Evolutionary conservation across 2,888 invertebrate species (phyloP).

Genomic region (Scaptodrosophila latifasciaeformis): DNA sequence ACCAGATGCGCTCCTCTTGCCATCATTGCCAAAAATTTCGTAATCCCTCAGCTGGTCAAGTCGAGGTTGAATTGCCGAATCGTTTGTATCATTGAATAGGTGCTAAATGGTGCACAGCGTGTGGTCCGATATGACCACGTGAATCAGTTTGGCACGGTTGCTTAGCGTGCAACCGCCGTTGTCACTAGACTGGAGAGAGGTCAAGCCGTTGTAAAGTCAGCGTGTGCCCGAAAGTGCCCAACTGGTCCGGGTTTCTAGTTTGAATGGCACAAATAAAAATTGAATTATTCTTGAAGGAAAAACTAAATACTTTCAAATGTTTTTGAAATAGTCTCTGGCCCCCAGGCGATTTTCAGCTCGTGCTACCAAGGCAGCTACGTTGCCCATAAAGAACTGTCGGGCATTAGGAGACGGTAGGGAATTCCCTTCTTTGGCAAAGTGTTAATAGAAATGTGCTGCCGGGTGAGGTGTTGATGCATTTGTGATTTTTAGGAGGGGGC

Average conservation of each 20-base stretch:
- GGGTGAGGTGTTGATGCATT: constrained; percentile 43
- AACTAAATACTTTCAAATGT: constrained; percentile 45
- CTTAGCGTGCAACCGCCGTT: constrained; percentile 54
- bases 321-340: constrained; percentile 32
- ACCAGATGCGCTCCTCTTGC: too few relatives aligned
- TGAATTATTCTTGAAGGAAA: constrained; percentile 20
- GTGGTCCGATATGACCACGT: background rate
- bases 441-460: constrained; percentile 59
- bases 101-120: constrained; percentile 67
- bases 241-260: too few relatives aligned
- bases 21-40: too few relatives aligned
- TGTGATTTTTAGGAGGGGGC: too few relatives aligned
- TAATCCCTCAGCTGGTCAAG: constrained; percentile 8
- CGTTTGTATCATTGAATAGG: constrained; percentile 27
- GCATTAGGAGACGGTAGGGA: constrained; percentile 43
- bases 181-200: background rate
- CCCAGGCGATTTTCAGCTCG: constrained; percentile 21
- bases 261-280: constrained; percentile 15
- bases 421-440: constrained; percentile 35
- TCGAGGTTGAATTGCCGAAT: background rate
- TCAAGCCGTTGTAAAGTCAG: constrained; percentile 8
- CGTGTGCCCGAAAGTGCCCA: background rate
- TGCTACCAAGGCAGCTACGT: constrained; percentile 25
- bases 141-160: constrained; percentile 47
- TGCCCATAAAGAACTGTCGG: constrained; percentile 42